phyloP scores from a whole-genome alignment of 2,888 invertebrate genomes.

The Seira musarum region DNA sequence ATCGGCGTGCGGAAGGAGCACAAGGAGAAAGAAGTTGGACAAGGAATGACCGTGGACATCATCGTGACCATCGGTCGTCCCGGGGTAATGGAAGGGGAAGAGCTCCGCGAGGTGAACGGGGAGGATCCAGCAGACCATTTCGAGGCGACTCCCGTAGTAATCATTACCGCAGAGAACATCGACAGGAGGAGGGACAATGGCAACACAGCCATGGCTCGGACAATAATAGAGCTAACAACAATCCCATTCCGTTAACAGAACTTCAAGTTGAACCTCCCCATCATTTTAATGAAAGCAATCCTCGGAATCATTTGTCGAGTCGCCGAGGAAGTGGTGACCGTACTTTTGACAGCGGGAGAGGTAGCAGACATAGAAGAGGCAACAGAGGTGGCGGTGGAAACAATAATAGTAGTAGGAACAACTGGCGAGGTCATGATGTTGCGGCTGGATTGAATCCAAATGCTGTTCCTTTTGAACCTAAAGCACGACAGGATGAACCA shows the following conservation, averaged over 20 bases:
- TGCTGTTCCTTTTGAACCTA: slow-evolving; percentile 7
- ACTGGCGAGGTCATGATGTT: not conserved
- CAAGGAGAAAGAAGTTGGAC: too few relatives aligned
- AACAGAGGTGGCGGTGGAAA: not conserved
- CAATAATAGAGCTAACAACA: not conserved
- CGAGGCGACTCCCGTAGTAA: not conserved
- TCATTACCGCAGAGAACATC: not conserved
- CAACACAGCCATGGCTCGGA: not conserved
- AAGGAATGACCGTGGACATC: too few relatives aligned
- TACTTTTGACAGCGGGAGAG: not conserved
- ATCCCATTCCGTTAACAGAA: not conserved
- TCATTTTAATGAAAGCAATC: not conserved
- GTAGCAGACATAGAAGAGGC: not conserved
- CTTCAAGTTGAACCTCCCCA: not conserved
- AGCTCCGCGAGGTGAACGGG: too few relatives aligned
- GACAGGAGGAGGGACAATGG: not conserved
- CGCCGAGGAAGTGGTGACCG: not conserved
- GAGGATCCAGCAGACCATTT: not conserved
- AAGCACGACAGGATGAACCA: not conserved
- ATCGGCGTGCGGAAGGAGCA: too few relatives aligned
- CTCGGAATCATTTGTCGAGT: not conserved
- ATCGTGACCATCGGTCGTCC: too few relatives aligned
- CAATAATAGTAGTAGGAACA: not conserved
- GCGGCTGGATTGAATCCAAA: not conserved
- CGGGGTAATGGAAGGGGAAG: too few relatives aligned